phyloP scores from a whole-genome alignment of 1,140 invertebrate species.

The Drosophila seguyi region DNA sequence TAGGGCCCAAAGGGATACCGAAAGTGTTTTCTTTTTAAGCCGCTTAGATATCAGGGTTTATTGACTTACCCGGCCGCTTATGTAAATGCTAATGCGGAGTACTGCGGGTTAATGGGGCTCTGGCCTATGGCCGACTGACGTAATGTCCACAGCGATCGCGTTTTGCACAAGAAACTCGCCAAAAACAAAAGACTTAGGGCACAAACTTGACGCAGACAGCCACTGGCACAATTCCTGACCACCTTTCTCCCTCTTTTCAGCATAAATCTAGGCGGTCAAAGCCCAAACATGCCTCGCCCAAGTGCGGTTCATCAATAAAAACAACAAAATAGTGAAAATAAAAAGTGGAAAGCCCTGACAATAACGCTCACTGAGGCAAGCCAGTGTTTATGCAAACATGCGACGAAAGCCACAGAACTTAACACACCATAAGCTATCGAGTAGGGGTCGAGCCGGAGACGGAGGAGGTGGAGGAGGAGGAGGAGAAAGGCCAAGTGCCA shows the following conservation, averaged over 20 bases:
- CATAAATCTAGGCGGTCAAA: constrained; percentile 5
- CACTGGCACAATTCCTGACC: constrained; percentile 10
- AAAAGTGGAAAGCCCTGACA: constrained; percentile 38
- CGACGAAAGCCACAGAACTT: constrained; percentile 73
- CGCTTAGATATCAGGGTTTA: constrained; percentile 13
- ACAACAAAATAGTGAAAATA: constrained; percentile 30
- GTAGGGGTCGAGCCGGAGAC: constrained; percentile 33
- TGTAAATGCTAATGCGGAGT: constrained; percentile 30
- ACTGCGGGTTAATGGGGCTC: constrained; percentile 25
- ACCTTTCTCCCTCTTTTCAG: constrained; percentile 35
- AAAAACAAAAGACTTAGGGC: constrained; percentile 61
- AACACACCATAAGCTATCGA: constrained; percentile 53
- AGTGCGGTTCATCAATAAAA: constrained; percentile 32
- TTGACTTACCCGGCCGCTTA: constrained; percentile 28
- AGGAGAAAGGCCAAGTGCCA: constrained; percentile 6
- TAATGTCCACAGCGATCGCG: constrained; percentile 32
- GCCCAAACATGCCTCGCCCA: constrained; percentile 52
- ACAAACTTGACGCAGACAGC: constrained; percentile 33
- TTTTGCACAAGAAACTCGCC: constrained; percentile 24
- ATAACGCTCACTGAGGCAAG: constrained; percentile 27
- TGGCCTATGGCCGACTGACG: constrained; percentile 37
- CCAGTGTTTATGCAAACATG: constrained; percentile 74
- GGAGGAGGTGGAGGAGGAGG: not conserved
- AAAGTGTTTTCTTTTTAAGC: constrained; percentile 33
- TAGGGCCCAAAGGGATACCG: constrained; percentile 7